Percentiles rank a stretch among this genome's conserved stretches.
Conservation (phyloP, 2,113 vertebrate genomes). For the Thamnaconus septentrionalis region DNA sequence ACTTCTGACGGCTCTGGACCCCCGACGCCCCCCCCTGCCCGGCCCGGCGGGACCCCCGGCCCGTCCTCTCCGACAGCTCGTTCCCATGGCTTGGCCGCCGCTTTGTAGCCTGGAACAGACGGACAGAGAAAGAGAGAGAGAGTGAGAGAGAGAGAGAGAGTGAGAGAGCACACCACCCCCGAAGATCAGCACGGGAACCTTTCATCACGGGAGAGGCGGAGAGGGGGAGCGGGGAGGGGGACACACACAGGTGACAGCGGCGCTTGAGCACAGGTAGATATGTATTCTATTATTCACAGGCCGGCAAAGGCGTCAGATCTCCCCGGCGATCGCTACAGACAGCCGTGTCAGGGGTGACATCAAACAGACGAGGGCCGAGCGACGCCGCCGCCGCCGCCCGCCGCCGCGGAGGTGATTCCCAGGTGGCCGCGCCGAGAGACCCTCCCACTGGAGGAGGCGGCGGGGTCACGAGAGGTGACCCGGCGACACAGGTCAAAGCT, state of each 20-base stretch:
- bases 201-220: slow-evolving; percentile 40
- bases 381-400: slow-evolving; percentile 42
- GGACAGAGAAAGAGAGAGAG: not conserved
- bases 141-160: too few relatives aligned
- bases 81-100: slow-evolving; percentile 22
- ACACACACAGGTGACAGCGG: slow-evolving; percentile 40
- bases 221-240: too few relatives aligned
- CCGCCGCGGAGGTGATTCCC: slow-evolving; percentile 51
- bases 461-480: slow-evolving; percentile 56
- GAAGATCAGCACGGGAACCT: slow-evolving; percentile 48
- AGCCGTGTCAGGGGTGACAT: slow-evolving; percentile 61
- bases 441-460: slow-evolving; percentile 44
- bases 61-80: slow-evolving; percentile 40
- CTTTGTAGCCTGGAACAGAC: slow-evolving; percentile 65
- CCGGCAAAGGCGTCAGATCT: slow-evolving; percentile 54
- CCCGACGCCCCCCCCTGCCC: slow-evolving; percentile 14
- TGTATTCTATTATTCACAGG: slow-evolving; percentile 66
- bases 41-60: slow-evolving; percentile 37
- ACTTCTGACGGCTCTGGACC: slow-evolving; percentile 16
- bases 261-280: slow-evolving; percentile 50
- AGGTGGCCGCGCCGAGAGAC: slow-evolving; percentile 42
- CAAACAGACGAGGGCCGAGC: slow-evolving; percentile 66
- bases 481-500: slow-evolving; percentile 70
- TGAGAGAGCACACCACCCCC: slow-evolving; percentile 44
- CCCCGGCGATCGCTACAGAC: slow-evolving; percentile 48